Conservation (phyloP, 1,140 invertebrate genomes). For the Eupristina koningsbergeri region DNA sequence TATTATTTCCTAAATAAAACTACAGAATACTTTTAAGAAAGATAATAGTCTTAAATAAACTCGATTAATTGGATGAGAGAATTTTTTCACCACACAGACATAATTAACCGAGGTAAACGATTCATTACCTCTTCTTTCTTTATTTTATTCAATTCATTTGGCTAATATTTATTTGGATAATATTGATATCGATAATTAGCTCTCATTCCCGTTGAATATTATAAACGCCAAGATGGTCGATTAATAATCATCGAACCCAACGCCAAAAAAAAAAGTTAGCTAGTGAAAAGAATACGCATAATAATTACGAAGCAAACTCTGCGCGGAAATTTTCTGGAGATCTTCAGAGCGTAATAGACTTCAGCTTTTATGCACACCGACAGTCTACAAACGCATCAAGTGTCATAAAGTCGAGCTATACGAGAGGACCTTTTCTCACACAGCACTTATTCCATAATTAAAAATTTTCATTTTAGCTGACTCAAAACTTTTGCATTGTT, state of each 20-base stretch:
- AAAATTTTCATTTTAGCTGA: conserved; percentile 26
- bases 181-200: neutral
- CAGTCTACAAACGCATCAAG: conserved; percentile 15
- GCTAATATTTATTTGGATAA: neutral
- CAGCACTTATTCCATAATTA: conserved; percentile 28
- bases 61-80: neutral
- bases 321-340: conserved; percentile 11
- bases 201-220: neutral
- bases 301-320: conserved; percentile 42
- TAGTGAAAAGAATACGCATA: neutral
- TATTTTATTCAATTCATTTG: neutral
- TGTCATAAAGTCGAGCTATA: conserved; percentile 35
- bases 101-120: neutral
- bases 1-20: neutral
- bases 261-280: neutral
- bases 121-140: neutral
- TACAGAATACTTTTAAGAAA: neutral
- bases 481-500: conserved; percentile 29
- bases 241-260: neutral
- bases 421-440: conserved; percentile 18
- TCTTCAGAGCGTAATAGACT: conserved; percentile 34
- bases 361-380: conserved; percentile 14
- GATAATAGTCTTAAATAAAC: neutral
- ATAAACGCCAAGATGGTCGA: neutral
- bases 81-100: neutral